phyloP scores from a whole-genome alignment of 2,113 vertebrate genomes.

The Proteles cristata region DNA sequence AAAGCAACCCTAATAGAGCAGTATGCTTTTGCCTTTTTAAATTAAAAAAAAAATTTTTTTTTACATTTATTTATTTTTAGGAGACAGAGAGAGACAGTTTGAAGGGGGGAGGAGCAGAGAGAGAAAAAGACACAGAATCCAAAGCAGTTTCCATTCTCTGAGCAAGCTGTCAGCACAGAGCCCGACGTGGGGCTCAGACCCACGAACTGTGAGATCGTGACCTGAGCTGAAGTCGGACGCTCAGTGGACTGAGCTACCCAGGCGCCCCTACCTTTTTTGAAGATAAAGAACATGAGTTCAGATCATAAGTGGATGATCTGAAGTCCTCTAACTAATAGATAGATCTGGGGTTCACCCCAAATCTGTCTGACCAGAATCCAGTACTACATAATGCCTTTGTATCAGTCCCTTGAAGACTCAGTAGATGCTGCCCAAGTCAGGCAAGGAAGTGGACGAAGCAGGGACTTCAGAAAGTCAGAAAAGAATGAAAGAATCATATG shows the following conservation, averaged over 20 bases:
- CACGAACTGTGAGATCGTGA: too few relatives aligned
- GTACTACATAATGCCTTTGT: not conserved
- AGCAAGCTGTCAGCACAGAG: too few relatives aligned
- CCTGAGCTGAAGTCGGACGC: too few relatives aligned
- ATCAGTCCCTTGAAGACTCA: not conserved
- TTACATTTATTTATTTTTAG: too few relatives aligned
- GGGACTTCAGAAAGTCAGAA: not conserved
- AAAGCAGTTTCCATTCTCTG: too few relatives aligned
- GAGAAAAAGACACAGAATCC: too few relatives aligned
- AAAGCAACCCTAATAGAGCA: not conserved
- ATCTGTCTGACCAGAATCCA: not conserved
- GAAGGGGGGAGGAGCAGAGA: too few relatives aligned
- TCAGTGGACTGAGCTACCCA: too few relatives aligned
- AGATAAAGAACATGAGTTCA: slow-evolving; percentile 18
- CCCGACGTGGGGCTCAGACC: too few relatives aligned
- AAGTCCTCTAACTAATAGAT: slow-evolving; percentile 24
- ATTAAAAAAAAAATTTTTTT: too few relatives aligned
- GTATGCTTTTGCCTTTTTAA: not conserved
- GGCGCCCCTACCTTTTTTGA: not conserved
- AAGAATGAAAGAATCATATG: not conserved
- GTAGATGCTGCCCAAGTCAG: not conserved
- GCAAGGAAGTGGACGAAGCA: not conserved
- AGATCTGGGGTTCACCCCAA: not conserved
- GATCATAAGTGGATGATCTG: not conserved
- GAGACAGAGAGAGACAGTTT: too few relatives aligned